These are phyloP conservation scores for Siphlonurus alternatus DNA, from an alignment of 2,888 invertebrate species.

Conservation along the genomic window DNA sequence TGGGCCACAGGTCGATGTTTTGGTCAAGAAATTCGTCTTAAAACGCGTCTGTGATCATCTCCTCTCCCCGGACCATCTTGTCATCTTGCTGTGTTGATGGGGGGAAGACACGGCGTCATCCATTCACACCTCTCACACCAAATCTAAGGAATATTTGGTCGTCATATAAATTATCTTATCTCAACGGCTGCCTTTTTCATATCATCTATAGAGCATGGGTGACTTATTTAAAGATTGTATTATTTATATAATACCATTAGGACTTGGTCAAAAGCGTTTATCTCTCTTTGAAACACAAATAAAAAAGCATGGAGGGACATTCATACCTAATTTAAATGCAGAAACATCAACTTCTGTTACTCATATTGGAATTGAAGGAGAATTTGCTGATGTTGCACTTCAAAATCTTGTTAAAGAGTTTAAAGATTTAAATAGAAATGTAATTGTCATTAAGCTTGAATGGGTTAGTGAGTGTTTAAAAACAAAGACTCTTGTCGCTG, in stretches of 20 bases:
- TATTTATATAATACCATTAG: neutral
- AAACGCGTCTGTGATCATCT: neutral
- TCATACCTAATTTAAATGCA: neutral
- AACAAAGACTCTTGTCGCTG: neutral
- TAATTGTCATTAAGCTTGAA: neutral
- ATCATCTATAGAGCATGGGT: neutral
- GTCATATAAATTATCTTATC: neutral
- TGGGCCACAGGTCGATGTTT: neutral
- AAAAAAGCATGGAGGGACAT: neutral
- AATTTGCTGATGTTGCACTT: neutral
- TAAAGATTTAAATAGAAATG: neutral
- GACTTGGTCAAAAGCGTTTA: conserved; percentile 1
- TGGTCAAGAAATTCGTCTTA: neutral
- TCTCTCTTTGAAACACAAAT: neutral
- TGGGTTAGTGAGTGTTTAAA: neutral
- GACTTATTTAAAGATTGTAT: neutral
- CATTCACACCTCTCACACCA: neutral
- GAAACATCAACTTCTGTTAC: neutral
- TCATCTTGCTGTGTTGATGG: neutral
- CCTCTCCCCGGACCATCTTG: neutral
- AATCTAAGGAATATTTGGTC: neutral
- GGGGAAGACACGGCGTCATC: neutral
- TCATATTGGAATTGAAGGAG: neutral
- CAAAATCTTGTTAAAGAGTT: neutral
- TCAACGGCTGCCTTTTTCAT: neutral